A percentile compares a stretch with the other conserved stretches of the same genome.
These are phyloP conservation scores for Coilia nasus DNA, from an alignment of 2,797 vertebrate species.

Conservation along the genomic window DNA sequence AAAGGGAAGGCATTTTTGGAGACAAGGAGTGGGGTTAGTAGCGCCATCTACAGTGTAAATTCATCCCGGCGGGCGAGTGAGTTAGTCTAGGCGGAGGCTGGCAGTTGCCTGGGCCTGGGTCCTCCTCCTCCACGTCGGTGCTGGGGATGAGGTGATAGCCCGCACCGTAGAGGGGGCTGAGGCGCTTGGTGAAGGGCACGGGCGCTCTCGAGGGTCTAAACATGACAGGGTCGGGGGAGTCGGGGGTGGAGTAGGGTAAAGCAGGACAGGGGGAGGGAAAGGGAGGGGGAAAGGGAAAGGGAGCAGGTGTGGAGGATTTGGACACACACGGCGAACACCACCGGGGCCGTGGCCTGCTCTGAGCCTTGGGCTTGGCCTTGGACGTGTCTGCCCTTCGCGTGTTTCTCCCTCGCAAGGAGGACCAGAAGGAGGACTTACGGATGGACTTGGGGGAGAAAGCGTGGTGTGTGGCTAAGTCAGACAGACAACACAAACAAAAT, in stretches of 20 bases:
- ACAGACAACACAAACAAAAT: conserved; percentile 74
- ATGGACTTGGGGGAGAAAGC: conserved; percentile 40
- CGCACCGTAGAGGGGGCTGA: conserved; percentile 60
- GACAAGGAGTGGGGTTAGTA: too few species aligned
- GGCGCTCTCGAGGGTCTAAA: conserved; percentile 41
- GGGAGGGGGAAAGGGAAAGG: conserved; percentile 56
- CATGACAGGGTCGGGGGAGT: conserved; percentile 44
- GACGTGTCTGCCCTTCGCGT: conserved; percentile 77
- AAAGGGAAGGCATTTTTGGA: too few species aligned
- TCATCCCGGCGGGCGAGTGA: neutral
- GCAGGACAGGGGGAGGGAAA: too few species aligned
- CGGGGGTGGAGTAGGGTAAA: neutral
- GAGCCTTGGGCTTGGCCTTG: conserved; percentile 70
- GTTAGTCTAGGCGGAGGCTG: conserved; percentile 30
- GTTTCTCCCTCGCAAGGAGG: conserved; percentile 76
- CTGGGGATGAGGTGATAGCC: conserved; percentile 62
- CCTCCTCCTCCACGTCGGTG: conserved; percentile 58
- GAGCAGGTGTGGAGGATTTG: conserved; percentile 62
- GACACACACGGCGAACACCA: conserved; percentile 69
- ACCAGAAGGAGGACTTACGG: conserved; percentile 76
- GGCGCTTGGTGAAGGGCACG: conserved; percentile 55
- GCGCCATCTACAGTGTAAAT: too few species aligned
- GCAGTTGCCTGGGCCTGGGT: conserved; percentile 61
- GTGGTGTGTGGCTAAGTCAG: conserved; percentile 37
- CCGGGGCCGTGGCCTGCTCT: conserved; percentile 70